Percentiles rank a stretch among this genome's conserved stretches.
Conservation (phyloP, 2,888 invertebrate species). For the Dioctria rufipes region DNA sequence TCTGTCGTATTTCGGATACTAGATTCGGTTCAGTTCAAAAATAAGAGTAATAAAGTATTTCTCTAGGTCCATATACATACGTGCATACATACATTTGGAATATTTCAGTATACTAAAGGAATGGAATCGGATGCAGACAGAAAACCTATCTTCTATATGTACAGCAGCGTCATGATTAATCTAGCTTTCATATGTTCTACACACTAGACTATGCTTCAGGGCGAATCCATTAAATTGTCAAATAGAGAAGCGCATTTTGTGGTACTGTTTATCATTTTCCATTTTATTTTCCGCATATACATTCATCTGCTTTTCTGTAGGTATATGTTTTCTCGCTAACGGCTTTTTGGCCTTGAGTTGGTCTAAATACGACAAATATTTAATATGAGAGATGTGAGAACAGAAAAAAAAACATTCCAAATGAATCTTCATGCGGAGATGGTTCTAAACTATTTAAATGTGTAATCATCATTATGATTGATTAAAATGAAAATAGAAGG, state of each 20-base stretch:
- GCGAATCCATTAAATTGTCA: slow-evolving; percentile 52
- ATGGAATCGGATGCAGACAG: not conserved
- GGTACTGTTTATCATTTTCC: slow-evolving; percentile 51
- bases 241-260: slow-evolving; percentile 48
- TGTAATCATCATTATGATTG: too few relatives aligned
- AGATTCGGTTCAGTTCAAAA: not conserved
- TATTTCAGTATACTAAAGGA: not conserved
- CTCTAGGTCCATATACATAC: not conserved
- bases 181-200: slow-evolving; percentile 49
- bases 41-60: slow-evolving; percentile 40
- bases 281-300: slow-evolving; percentile 32
- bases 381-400: not conserved
- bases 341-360: slow-evolving; percentile 32
- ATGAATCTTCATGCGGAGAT: not conserved
- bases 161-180: slow-evolving; percentile 49
- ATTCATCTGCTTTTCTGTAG: not conserved
- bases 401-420: not conserved
- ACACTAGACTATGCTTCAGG: slow-evolving; percentile 21
- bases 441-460: not conserved
- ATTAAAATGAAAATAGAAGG: too few relatives aligned
- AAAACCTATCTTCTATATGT: slow-evolving; percentile 41
- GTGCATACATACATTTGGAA: not conserved
- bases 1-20: slow-evolving; percentile 7
- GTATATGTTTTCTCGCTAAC: not conserved
- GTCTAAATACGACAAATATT: slow-evolving; percentile 11